These are phyloP conservation scores for Drosophila neonasuta DNA, from an alignment of 2,888 invertebrate genomes.

Conservation along the genomic window DNA sequence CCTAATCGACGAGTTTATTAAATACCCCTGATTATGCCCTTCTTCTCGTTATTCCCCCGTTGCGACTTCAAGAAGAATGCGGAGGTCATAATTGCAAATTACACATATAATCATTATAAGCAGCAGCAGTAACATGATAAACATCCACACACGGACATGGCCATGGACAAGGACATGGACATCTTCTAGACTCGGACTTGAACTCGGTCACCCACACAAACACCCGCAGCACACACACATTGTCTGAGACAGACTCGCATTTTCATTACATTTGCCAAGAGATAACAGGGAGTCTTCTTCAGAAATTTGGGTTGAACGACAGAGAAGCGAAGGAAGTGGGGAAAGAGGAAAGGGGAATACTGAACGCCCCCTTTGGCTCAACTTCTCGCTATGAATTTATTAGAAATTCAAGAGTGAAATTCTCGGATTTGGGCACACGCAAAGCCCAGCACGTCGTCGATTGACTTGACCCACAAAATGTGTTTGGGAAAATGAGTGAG, in stretches of 20 bases:
- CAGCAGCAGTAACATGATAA: conserved; percentile 16
- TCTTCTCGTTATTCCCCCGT: neutral
- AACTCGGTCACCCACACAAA: conserved; percentile 2
- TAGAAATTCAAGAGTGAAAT: conserved; percentile 76
- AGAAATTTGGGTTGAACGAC: conserved; percentile 9
- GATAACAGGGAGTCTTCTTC: conserved; percentile 6
- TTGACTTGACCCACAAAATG: conserved; percentile 69
- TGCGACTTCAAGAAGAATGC: conserved; percentile 8
- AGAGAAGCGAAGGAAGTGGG: neutral
- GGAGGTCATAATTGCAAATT: conserved; percentile 75
- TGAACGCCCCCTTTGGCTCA: conserved; percentile 7
- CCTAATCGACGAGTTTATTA: conserved; percentile 52
- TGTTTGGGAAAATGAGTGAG: conserved; percentile 22
- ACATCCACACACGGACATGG: conserved; percentile 16
- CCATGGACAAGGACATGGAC: neutral
- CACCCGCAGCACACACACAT: neutral
- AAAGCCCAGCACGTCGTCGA: conserved; percentile 50
- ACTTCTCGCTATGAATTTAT: conserved; percentile 67
- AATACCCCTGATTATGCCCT: conserved; percentile 10
- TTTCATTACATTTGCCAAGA: conserved; percentile 31
- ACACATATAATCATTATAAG: conserved; percentile 65
- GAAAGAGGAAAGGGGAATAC: too few relatives aligned
- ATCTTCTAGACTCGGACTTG: neutral
- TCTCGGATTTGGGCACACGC: conserved; percentile 65
- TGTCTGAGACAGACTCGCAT: conserved; percentile 12